Percentiles rank a stretch among this genome's conserved stretches.
These are phyloP conservation scores for Pollenia labialis DNA, from an alignment of 2,888 invertebrate species.

Conservation along the genomic window DNA sequence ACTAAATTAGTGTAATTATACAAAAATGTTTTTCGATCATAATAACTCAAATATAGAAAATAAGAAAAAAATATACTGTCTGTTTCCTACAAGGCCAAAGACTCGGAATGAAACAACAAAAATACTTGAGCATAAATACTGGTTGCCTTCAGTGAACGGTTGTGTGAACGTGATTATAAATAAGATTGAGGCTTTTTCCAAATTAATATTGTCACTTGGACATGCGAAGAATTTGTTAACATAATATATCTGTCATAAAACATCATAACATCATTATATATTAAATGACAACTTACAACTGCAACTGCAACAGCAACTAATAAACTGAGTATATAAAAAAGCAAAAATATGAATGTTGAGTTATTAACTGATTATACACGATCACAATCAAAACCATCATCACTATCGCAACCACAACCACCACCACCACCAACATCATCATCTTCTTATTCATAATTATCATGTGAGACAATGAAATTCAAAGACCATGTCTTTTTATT, in stretches of 20 bases:
- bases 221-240: constrained; percentile 82
- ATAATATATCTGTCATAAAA: constrained; percentile 82
- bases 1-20: constrained; percentile 60
- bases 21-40: constrained; percentile 26
- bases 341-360: constrained; percentile 78
- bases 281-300: constrained; percentile 73
- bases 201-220: constrained; percentile 83
- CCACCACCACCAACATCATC: constrained; percentile 1
- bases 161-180: constrained; percentile 52
- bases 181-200: constrained; percentile 74
- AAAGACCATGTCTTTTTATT: constrained; percentile 26
- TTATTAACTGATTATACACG: constrained; percentile 79
- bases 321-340: constrained; percentile 6
- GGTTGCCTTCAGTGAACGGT: background rate
- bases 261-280: constrained; percentile 79
- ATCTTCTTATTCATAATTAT: background rate
- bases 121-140: no score
- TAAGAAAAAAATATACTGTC: no score
- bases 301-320: background rate
- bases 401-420: background rate
- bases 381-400: constrained; percentile 20
- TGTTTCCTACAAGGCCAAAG: background rate
- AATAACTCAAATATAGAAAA: constrained; percentile 20
- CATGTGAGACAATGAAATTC: constrained; percentile 20
- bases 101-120: no score